Percentiles rank a stretch among this genome's conserved stretches.
Conservation (phyloP, 2,888 invertebrate species). For the Pharmacophagus antenor region DNA sequence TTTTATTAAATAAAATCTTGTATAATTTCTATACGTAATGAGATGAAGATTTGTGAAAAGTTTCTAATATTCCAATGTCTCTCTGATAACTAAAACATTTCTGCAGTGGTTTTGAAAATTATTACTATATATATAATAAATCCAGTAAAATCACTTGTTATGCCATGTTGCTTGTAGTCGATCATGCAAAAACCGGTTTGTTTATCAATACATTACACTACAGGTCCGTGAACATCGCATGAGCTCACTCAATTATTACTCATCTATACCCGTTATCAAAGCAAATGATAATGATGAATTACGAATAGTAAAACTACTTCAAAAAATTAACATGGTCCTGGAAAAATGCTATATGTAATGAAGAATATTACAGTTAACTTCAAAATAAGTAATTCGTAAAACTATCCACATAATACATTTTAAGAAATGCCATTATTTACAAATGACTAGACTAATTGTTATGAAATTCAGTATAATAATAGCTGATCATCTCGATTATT, state of each 20-base stretch:
- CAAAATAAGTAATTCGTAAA: no score
- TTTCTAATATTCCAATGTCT: no score
- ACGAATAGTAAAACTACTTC: background rate
- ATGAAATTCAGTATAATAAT: no score
- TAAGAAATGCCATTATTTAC: no score
- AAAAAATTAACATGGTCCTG: background rate
- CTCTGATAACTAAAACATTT: background rate
- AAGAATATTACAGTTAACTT: background rate
- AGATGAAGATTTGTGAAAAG: background rate
- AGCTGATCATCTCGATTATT: no score
- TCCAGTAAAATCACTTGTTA: background rate
- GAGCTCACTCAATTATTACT: background rate
- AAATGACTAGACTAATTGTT: no score
- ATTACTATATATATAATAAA: background rate
- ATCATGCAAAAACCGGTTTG: background rate
- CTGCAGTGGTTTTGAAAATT: background rate
- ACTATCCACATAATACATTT: no score
- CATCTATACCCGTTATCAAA: background rate
- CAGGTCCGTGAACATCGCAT: background rate
- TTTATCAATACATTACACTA: background rate
- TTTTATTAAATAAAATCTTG: background rate
- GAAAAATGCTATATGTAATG: background rate
- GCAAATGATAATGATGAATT: background rate
- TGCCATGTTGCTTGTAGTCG: background rate
- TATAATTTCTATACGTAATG: background rate